Conservation (phyloP, 2,888 invertebrate species). For the Trachelus tabidus region DNA sequence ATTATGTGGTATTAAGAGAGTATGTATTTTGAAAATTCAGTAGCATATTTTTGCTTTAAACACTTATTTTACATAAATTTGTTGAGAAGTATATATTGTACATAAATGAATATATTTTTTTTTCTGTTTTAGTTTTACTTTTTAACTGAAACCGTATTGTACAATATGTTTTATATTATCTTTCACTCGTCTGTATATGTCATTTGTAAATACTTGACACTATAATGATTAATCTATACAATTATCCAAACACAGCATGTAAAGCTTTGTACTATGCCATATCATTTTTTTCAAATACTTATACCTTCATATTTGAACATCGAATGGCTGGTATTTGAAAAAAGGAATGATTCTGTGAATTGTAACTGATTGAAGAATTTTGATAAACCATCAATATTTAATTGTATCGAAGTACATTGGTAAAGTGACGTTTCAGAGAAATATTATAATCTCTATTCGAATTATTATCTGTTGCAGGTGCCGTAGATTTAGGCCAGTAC, state of each 20-base stretch:
- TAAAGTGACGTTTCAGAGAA: constrained; percentile 5
- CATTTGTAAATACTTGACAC: background rate
- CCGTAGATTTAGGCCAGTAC: constrained; percentile 63
- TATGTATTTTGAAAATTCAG: background rate
- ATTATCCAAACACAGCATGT: background rate
- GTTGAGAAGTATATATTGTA: background rate
- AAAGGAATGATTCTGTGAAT: background rate
- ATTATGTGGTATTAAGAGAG: background rate
- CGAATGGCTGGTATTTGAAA: background rate
- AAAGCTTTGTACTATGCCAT: background rate
- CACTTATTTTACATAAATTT: background rate
- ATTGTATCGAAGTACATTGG: background rate
- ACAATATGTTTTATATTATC: too few species aligned
- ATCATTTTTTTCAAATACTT: background rate
- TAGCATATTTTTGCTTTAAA: background rate
- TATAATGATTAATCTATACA: background rate
- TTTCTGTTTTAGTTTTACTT: background rate
- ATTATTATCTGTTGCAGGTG: constrained; percentile 50
- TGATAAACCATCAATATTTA: background rate
- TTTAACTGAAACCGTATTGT: background rate
- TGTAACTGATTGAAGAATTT: background rate
- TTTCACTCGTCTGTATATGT: background rate
- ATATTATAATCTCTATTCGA: constrained; percentile 5
- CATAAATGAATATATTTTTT: background rate
- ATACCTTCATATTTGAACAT: background rate